Conservation (phyloP, 2,113 vertebrate genomes). For the Halcyon malimbica region DNA sequence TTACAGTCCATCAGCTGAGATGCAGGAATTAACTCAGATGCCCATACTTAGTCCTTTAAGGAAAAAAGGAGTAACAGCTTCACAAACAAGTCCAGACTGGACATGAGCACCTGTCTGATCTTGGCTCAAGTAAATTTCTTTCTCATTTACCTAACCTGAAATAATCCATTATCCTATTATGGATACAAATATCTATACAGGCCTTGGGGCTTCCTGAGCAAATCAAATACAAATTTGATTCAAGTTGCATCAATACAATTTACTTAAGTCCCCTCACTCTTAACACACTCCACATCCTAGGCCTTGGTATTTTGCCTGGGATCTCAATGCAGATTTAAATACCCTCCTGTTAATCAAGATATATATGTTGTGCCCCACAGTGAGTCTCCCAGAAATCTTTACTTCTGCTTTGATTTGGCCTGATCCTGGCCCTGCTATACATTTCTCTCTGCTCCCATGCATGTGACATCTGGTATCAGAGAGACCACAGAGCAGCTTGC, state of each 20-base stretch:
- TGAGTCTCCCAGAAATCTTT: not conserved
- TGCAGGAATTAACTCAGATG: not conserved
- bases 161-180: not conserved
- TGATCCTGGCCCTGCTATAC: not conserved
- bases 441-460: not conserved
- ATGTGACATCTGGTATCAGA: not conserved
- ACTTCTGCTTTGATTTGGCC: not conserved
- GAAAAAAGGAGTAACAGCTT: not conserved
- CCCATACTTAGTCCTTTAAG: not conserved
- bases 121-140: not conserved
- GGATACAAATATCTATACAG: not conserved
- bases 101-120: not conserved
- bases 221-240: not conserved
- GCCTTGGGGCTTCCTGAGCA: not conserved
- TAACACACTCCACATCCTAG: not conserved
- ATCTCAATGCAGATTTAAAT: not conserved
- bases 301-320: not conserved
- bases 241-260: not conserved
- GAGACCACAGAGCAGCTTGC: not conserved
- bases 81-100: not conserved
- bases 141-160: not conserved
- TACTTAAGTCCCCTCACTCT: rapidly evolving
- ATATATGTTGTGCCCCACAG: not conserved
- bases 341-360: not conserved
- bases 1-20: not conserved